Evolutionary conservation across 2,888 invertebrate species (phyloP).

Genomic region (Coenonympha glycerion): DNA sequence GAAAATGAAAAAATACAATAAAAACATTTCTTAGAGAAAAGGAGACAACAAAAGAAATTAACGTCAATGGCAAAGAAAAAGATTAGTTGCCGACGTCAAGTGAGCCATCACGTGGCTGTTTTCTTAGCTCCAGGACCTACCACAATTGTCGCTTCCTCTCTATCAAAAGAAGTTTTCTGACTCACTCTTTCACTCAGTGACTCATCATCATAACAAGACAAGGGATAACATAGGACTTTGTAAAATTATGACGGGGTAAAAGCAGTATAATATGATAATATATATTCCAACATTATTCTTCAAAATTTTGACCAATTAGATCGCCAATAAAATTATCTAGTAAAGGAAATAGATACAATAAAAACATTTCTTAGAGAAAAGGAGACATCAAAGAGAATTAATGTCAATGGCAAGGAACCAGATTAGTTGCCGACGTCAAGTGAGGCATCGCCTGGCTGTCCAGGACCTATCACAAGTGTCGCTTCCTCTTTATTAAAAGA

Average conservation of each 20-base stretch:
- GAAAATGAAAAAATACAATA: conserved; percentile 8
- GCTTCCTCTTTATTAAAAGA: neutral
- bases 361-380: conserved; percentile 9
- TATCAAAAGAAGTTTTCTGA: neutral
- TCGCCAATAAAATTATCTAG: no score
- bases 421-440: conserved; percentile 13
- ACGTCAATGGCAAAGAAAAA: conserved; percentile 13
- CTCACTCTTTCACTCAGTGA: neutral
- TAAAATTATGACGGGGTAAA: no score
- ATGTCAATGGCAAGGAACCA: conserved; percentile 13
- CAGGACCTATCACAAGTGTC: neutral
- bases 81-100: conserved; percentile 13
- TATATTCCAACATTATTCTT: no score
- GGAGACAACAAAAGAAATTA: conserved; percentile 11
- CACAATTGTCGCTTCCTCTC: neutral
- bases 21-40: conserved; percentile 9
- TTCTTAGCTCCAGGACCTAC: neutral
- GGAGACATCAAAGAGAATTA: conserved; percentile 11
- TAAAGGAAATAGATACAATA: conserved; percentile 8
- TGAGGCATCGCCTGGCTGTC: neutral
- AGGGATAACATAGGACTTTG: no score
- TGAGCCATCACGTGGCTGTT: neutral
- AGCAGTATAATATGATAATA: no score
- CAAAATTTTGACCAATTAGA: no score
- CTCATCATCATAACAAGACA: no score